Evolutionary conservation across 2,888 invertebrate genomes (phyloP), one percentile per base, ranked within the genome.

Genomic region (Cephus nigrinus): DNA sequence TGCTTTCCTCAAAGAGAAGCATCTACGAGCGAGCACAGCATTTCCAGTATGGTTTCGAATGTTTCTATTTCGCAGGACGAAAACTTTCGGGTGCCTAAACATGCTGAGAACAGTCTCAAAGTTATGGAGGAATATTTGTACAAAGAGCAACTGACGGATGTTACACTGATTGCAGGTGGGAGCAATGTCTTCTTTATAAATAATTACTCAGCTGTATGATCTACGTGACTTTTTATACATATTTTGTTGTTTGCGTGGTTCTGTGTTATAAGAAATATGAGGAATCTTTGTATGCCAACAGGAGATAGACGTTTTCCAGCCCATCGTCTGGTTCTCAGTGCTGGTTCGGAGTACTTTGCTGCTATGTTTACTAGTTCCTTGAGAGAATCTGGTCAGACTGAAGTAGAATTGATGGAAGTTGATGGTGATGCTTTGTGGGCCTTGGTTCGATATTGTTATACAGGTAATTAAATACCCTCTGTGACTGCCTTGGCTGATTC

Each of bases 291-390:
- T 69, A 75, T 31, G 69, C 33, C 75, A 12, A 72, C 78, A 92
- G 92, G 93, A n/a, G 90, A 88, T 11, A 91, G 90, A 79, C 91
- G 95, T 86, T 95, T 97, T 86, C 94, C 95, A 82, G 97, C 97
- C 36, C 97, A 97, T 92, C 96, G 97, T 88, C 93, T 98, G 83
- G 97, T 98, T 76, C 93, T 98, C 82, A 96, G 97, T 85, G 97
- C 98, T 72, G 97, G 97, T 79, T 98, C 98, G 85, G 97, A 98
- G 92, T 98, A 98, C 92, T 98, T 98, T 93, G 96, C 97, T 73
- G 98, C 97, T 72, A 98, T 98, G 98, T 98, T 98, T 90, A 98
- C 97, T 35, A 96, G 96, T 78, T 96, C 96, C 78, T 92, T 98
- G 81, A 93, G 95, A 83, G 98, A 98, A 92, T 94, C 97, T 11